Evolutionary conservation across 2,797 vertebrate species (phyloP).

Genomic region (Enteromius argenteus): DNA sequence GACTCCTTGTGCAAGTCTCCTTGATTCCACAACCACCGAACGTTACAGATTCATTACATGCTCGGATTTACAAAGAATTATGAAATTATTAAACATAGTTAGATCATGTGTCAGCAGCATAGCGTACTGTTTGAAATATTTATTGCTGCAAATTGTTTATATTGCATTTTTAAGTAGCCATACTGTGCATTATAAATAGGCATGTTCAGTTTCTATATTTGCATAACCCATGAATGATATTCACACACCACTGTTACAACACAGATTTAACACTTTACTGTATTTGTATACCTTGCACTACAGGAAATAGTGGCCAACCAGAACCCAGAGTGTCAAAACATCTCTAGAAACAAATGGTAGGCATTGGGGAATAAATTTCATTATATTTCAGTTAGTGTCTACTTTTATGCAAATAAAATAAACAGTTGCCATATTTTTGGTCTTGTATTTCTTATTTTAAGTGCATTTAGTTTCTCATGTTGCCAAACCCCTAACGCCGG

Average conservation of each 20-base stretch:
- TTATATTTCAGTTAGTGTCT: neutral
- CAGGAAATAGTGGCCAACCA: constrained; percentile 13
- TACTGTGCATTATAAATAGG: too few species aligned
- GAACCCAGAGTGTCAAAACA: neutral
- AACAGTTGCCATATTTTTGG: neutral
- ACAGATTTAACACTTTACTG: neutral
- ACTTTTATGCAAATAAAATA: neutral
- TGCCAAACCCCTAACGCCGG: neutral
- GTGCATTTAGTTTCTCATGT: neutral
- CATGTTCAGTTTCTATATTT: neutral
- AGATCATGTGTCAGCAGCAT: too few species aligned
- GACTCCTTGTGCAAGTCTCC: too few species aligned
- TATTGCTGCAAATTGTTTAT: too few species aligned
- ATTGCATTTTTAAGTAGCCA: too few species aligned
- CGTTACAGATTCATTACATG: neutral
- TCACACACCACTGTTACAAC: neutral
- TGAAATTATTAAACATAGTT: too few species aligned
- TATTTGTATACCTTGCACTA: neutral
- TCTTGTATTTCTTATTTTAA: neutral
- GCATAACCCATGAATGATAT: neutral
- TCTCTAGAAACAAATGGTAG: neutral
- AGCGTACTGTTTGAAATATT: too few species aligned
- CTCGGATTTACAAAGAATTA: neutral
- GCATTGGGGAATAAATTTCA: neutral
- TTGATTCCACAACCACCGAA: too few species aligned